Evolutionary conservation across 2,113 vertebrate species (phyloP).

Genomic region (Oncorhynchus mykiss): DNA sequence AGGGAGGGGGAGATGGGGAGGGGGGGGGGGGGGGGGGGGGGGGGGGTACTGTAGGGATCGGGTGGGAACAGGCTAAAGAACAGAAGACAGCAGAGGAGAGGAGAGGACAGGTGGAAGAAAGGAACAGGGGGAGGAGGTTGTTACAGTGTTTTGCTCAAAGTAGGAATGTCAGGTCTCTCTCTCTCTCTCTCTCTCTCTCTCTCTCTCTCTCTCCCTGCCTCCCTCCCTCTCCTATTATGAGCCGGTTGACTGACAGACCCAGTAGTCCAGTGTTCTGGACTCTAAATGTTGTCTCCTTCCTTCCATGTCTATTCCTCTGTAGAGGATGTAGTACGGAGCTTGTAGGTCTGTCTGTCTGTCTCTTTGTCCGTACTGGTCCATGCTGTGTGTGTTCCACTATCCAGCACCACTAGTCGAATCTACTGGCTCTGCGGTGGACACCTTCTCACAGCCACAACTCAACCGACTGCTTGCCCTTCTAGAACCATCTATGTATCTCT

Average conservation of each 20-base stretch:
- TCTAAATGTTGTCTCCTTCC: background rate
- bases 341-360: background rate
- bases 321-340: background rate
- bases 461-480: constrained; percentile 12
- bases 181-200: constrained; percentile 2
- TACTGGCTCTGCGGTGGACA: constrained; percentile 29
- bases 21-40: constrained; percentile 40
- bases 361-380: background rate
- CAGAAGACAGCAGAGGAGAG: constrained; percentile 3
- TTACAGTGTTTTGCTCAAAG: constrained; percentile 27
- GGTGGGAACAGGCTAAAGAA: constrained; percentile 36
- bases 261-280: background rate
- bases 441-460: constrained; percentile 44
- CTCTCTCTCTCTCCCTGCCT: constrained; percentile 1
- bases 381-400: background rate
- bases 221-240: background rate
- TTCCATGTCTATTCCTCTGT: background rate
- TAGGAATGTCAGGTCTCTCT: constrained; percentile 46
- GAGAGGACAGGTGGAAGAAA: constrained; percentile 36
- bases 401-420: constrained; percentile 21
- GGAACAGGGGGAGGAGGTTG: constrained; percentile 8
- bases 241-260: background rate
- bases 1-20: constrained; percentile 41
- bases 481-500: constrained; percentile 43
- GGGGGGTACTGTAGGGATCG: constrained; percentile 3